Base-by-base conservation (phyloP, 2,113 vertebrate species). In the Mugil cephalus region DNA sequence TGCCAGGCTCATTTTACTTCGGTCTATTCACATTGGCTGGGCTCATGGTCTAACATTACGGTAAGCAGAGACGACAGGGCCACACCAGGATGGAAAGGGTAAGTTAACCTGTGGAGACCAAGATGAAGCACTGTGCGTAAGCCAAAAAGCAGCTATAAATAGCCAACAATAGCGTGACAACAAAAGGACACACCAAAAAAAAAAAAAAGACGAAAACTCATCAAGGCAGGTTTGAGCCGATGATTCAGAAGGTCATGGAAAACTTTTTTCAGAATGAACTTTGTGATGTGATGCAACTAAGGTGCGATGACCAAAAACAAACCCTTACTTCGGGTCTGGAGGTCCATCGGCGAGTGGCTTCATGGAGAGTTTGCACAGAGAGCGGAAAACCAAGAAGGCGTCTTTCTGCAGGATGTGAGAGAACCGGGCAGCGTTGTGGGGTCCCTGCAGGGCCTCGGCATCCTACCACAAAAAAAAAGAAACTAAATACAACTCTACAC, bases 321-420 rank as follows among this genome's bases (percentile, higher is more conserved):
- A 13, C 4, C 69, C 92, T 95, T 90, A 99, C 98, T 96, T 99
- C 82, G 97, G 98, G 90, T 99, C 98, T 39, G 97, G 98, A n/a
- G 97, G 97, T 38, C 98, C 97, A 55, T 99, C 97, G n/a, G 96
- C 97, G 1, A 99, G 94, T 0, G 97, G 98, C 18, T 99, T 99
- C 97, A 99, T 99, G 59, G 98, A 99, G 46, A 99, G 96, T 85
- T 99, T 99, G 92, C 98, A 99, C 71, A 99, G 83, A 0, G 97
- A 99, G 63, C 98, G 95, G 84, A 99, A 99, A 66, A 99, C 98
- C 18, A 99, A 94, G 72, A 99, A 99, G 54, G 97, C 97, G 1
- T 99, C 98, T 87, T 99, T 99, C 85, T 99, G 98, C 4, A 99
- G 94, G 43, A 99, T 89, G 69, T 99, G 97, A 14, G 97, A 97